Conservation (phyloP, 2,797 vertebrate species). For the Halcyon smyrnensis region DNA sequence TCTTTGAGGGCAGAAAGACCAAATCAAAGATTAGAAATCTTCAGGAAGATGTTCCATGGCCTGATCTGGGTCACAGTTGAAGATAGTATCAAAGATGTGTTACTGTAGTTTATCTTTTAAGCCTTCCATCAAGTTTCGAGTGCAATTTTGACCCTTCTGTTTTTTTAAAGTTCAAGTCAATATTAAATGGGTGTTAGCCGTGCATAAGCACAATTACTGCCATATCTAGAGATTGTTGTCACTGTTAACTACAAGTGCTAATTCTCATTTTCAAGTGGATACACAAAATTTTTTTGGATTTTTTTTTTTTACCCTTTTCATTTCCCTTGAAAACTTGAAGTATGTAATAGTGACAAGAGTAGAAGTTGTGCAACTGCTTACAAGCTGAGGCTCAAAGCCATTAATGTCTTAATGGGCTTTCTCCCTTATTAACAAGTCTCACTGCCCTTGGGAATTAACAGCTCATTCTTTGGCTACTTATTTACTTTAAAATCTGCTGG, state of each 20-base stretch:
- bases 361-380: slow-evolving; percentile 37
- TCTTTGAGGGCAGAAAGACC: slow-evolving; percentile 64
- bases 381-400: slow-evolving; percentile 23
- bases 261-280: not conserved
- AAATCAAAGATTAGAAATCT: slow-evolving; percentile 41
- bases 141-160: not conserved
- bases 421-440: slow-evolving; percentile 35
- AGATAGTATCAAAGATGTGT: not conserved
- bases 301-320: not conserved
- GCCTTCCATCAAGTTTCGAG: not conserved
- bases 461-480: slow-evolving; percentile 4
- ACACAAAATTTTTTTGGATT: not conserved
- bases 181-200: not conserved
- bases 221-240: not conserved
- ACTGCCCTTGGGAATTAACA: slow-evolving; percentile 22
- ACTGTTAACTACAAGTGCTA: not conserved
- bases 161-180: not conserved
- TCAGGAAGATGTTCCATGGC: slow-evolving; percentile 20
- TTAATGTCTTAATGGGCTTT: slow-evolving; percentile 44
- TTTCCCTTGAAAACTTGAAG: not conserved
- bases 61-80: not conserved
- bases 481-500: not conserved
- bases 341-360: not conserved
- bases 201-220: not conserved
- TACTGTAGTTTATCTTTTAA: not conserved